Evolutionary conservation across 2,113 vertebrate species (phyloP), one percentile per base, ranked within the genome.

Genomic region (Seriola rivoliana): DNA sequence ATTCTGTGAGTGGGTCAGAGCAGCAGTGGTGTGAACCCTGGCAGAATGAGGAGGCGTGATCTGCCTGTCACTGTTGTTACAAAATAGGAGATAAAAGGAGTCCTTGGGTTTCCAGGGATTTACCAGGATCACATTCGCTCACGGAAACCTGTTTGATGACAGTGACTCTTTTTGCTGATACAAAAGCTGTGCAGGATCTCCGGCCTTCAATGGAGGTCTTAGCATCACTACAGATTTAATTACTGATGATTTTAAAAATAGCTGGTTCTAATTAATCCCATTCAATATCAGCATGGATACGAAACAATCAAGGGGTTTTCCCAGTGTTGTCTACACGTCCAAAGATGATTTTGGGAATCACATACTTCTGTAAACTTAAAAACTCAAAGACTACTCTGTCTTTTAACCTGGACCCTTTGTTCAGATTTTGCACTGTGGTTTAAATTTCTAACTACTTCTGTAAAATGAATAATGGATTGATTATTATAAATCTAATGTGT

Each of bases 81-180:
- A 86, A 78, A 86, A 73, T 52, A 65, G 54, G 38, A 64, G 69
- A 87, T 80, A 85, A 90, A 89, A 85, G 79, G 62, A 55, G 70
- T 67, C 85, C 74, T 93, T 73, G 34, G 82, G 85, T 94, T 91
- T 87, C 89, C 63, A 77, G 89, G 88, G 90, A 90, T 91, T 92
- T 78, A 83, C 85, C 81, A 23, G 68, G 86, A 89, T 94, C 90
- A 62, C 40, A 75, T 87, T 90, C 52, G 48, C 76, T 68, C 44
- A 73, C 60, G 83, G 69, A 81, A 88, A 88, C 80, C 48, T 65
- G 80, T 82, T 83, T 71, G 68, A 85, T 81, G 85, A 85, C 88
- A 81, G 62, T 40, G 58, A 73, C 58, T 78, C 44, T 67, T 62
- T 60, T 59, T 50, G 69, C 12, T 29, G 29, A 29, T 29, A 29